Evolutionary conservation across 1,140 invertebrate genomes (phyloP).

Genomic region (Caenorhabditis remanei): DNA sequence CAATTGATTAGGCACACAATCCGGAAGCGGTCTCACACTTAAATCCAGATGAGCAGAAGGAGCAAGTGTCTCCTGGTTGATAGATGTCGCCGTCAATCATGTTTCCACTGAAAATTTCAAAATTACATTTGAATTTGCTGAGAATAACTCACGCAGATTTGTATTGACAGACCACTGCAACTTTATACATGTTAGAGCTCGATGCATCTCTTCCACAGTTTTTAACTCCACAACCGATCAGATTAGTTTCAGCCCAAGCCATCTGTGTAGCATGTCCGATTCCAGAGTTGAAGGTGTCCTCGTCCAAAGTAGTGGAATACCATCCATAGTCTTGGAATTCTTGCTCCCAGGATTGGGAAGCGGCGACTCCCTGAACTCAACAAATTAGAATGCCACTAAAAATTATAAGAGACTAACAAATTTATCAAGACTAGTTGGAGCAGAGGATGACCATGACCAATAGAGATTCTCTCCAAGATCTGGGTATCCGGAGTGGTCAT

Average conservation of each 20-base stretch:
- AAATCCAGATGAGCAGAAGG: constrained; percentile 13
- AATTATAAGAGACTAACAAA: background rate
- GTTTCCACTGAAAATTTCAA: background rate
- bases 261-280: constrained; percentile 60
- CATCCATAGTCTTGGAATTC: constrained; percentile 60
- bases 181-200: background rate
- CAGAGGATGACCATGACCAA: constrained; percentile 1
- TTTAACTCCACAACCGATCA: constrained; percentile 54
- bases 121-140: background rate
- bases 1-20: background rate
- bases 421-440: constrained; percentile 20
- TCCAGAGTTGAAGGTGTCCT: constrained; percentile 33
- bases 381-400: background rate
- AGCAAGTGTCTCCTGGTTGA: constrained; percentile 11
- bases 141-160: background rate
- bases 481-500: background rate
- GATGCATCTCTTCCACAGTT: background rate
- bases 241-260: constrained; percentile 41
- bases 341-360: constrained; percentile 38
- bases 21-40: constrained; percentile 1
- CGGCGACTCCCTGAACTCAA: constrained; percentile 21
- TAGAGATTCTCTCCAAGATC: constrained; percentile 42
- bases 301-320: background rate
- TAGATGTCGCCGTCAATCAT: background rate
- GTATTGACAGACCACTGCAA: constrained; percentile 51